Base-by-base conservation (phyloP, 1,140 invertebrate species). In the Brachionus calyciflorus region DNA sequence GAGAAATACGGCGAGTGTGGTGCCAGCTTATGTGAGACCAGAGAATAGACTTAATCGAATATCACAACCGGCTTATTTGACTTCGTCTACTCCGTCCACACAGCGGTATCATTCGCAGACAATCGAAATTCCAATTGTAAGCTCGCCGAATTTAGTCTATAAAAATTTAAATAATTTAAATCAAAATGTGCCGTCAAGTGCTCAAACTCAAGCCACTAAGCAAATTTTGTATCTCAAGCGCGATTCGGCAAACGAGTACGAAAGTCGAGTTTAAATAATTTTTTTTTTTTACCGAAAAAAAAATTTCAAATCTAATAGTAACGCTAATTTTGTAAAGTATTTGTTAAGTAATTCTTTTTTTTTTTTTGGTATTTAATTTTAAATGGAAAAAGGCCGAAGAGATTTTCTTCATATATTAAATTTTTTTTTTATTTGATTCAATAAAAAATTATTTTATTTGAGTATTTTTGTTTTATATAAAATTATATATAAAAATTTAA, bases 41-140 rank as follows among this genome's bases (percentile, higher is more conserved):
- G 55, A 60, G 55, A 60, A 60, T 60, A 33, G 55, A 60, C 26
- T 60, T 10, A 60, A 60, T 19, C 33, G 55, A 1, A 60, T 60
- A 33, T 60, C 55, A 26, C 55, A 60, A 33, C 55, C 55, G 2
- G n/a, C 55, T 60, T 60, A 60, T 60, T 9, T 60, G 26, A 6
- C 24, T 28, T 55, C 53, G 30, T 60, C 55, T 7, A 60, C 55
- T 33, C 55, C 55, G 14, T 19, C 55, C 33, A 37, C 28, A 17
- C 28, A 17, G 19, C 37, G 30, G 9, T 37, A 33, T 9, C 33
- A 37, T 60, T 14, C 55, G 6, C 26, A 33, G 19, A 14, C 2
- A 41, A 3, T 65, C 10, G 60, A 65, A 14, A 65, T 65, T 44
- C 60, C 60, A 9, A 41, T 65, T 24, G 7, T 44, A 1, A 65